Evolutionary conservation across 2,888 invertebrate species (phyloP).

Genomic region (Itoplectis maculator): DNA sequence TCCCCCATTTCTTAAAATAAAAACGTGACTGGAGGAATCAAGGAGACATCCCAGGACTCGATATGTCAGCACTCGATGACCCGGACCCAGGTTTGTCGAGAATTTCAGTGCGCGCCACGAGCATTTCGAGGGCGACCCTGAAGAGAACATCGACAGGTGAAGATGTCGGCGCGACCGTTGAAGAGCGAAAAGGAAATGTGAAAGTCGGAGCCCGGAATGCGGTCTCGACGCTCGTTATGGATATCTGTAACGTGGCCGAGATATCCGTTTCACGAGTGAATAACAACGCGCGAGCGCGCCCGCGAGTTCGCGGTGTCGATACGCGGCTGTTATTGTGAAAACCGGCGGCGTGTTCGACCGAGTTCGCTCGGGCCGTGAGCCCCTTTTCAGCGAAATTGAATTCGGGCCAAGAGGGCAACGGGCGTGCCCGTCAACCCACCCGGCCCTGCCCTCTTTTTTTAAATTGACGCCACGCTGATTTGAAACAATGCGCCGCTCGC

Average conservation of each 20-base stretch:
- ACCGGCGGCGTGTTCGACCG: not conserved
- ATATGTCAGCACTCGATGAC: constrained; percentile 42
- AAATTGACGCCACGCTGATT: not conserved
- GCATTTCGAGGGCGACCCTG: not conserved
- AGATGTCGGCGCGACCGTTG: not conserved
- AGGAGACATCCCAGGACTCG: not conserved
- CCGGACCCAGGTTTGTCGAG: not conserved
- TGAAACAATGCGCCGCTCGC: not conserved
- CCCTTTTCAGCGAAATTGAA: constrained; percentile 5
- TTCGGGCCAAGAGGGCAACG: constrained; percentile 20
- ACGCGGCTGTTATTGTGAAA: not conserved
- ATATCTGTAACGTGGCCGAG: constrained; percentile 34
- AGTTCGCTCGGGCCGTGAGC: not conserved
- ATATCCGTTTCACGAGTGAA: constrained; percentile 31
- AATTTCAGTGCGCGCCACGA: not conserved
- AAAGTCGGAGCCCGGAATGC: constrained; percentile 60
- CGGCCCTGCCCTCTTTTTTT: not conserved
- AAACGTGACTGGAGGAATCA: not conserved
- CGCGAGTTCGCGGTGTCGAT: not conserved
- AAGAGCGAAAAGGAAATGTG: constrained; percentile 62
- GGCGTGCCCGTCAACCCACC: not conserved
- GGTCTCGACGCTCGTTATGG: constrained; percentile 48
- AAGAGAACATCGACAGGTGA: not conserved
- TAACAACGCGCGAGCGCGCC: not conserved
- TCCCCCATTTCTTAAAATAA: no score